Base-by-base conservation (phyloP, 1,140 invertebrate genomes). In the Lucilia cuprina region DNA sequence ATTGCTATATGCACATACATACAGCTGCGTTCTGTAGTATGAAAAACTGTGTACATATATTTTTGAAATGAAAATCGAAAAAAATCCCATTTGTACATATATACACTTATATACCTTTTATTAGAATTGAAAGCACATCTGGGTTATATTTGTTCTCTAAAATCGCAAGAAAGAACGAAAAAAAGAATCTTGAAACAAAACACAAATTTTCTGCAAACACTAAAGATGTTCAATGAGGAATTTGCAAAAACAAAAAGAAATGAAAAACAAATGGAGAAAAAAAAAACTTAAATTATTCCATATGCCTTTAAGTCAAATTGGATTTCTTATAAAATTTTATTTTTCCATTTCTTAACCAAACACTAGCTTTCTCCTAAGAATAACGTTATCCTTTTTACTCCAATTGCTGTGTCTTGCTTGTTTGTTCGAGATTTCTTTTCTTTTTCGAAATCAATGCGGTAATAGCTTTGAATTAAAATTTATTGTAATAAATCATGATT, bases 81-180 rank as follows among this genome's bases (percentile, higher is more conserved):
- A 25, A 70, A 21, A 70, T n/a, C n/a, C 65, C 65, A 70, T 70
- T 70, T 25, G 8, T 70, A 21, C 2, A 70, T 70, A 19, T 41
- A 10, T 41, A 30, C 25, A 30, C 3, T 30, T 30, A 70, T 70
- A 21, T 70, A 82, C 50, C 82, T 82, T 82, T 82, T 82, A 82
- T 82, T 82, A 21, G 55, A 82, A 82, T 82, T 65, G 82, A 82
- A 82, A 65, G 60, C 82, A 82, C 82, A 82, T 82, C 82, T 82
- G 82, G 82, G 82, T 82, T 65, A 82, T 82, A 82, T 82, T 82
- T 65, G 82, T 65, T 60, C 82, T 21, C 17, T 65, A 60, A 82
- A 82, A 80, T 41, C n/a, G 77, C n/a, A 70, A 21, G 13, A 78
- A 78, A 47, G 17, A 10, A 47, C 7, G 75, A 78, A 78, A 77